Evolutionary conservation across 2,113 vertebrate species (phyloP).

Genomic region (Lepisosteus oculatus): DNA sequence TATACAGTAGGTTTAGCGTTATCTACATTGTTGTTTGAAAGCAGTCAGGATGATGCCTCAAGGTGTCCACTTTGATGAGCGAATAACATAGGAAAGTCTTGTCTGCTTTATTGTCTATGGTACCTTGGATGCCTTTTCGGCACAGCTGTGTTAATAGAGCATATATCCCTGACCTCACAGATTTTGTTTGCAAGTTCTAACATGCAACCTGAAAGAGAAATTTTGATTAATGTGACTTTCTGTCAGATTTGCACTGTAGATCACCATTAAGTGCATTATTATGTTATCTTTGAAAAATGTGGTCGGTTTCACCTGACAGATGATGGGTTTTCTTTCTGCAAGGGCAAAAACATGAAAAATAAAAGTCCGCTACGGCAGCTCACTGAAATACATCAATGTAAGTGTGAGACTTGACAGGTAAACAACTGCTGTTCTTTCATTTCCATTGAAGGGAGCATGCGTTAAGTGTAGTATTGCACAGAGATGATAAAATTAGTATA

Average conservation of each 20-base stretch:
- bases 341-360: constrained; percentile 28
- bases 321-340: constrained; percentile 39
- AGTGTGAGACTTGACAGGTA: constrained; percentile 39
- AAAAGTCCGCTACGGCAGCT: constrained; percentile 23
- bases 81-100: constrained; percentile 35
- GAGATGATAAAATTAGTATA: no score
- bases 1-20: constrained; percentile 28
- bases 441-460: not conserved
- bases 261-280: constrained; percentile 51
- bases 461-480: not conserved
- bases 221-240: constrained; percentile 47
- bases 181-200: constrained; percentile 44
- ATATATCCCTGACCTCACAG: constrained; percentile 40
- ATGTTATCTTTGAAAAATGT: constrained; percentile 54
- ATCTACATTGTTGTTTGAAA: constrained; percentile 29
- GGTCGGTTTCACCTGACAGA: constrained; percentile 46
- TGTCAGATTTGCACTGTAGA: constrained; percentile 37
- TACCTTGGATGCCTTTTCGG: constrained; percentile 46
- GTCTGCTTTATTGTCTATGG: constrained; percentile 25
- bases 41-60: constrained; percentile 25
- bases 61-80: constrained; percentile 33
- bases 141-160: constrained; percentile 51
- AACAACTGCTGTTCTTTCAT: constrained; percentile 24
- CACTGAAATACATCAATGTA: constrained; percentile 38
- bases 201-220: constrained; percentile 40